Base-by-base conservation (phyloP, 2,113 vertebrate genomes). In the Xenopus borealis region DNA sequence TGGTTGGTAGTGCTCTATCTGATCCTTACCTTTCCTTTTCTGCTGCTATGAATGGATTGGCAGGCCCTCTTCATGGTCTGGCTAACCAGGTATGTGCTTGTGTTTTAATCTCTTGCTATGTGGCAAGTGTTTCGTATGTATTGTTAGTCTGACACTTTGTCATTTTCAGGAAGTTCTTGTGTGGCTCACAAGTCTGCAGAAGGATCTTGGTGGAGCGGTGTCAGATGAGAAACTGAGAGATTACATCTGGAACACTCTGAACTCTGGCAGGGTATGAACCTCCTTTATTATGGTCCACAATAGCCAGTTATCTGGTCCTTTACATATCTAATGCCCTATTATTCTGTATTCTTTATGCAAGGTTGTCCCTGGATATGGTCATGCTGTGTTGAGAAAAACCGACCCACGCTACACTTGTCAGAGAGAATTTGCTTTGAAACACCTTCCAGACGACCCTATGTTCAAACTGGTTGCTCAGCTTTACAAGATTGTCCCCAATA, bases 211-310 rank as follows among this genome's bases (percentile, higher is more conserved):
- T 9, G 92, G 92, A 70, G 96, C 97, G 1, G 96, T 97, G 68
- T 95, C 95, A 0, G 96, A 98, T 8, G 95, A 97, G 72, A 93
- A 88, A 75, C 93, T 98, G 89, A 90, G 92, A 75, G 95, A 98
- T 73, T 98, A 95, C 88, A 98, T 98, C 88, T 98, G 96, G 97
- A 99, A 96, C 88, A 98, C 97, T 4, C 93, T 99, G 44, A 98
- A 98, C 81, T 97, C 95, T 14, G 97, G 96, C 83, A 89, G 96
- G 93, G 97, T 99, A 85, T 94, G 87, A 30, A 8, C 20, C 7
- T 47, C 45, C 44, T 44, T 11, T 13, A 18, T 0, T 53, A 3
- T 23, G 50, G 17, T 2, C 4, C 17, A 0, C 8, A 7, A 16
- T 17, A 47, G 12, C 59, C 17, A 45, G 9, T 10, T 16, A 47